These are phyloP conservation scores for Paramormyrops hopkinsi DNA, from an alignment of 2,797 vertebrate species.

Conservation along the genomic window DNA sequence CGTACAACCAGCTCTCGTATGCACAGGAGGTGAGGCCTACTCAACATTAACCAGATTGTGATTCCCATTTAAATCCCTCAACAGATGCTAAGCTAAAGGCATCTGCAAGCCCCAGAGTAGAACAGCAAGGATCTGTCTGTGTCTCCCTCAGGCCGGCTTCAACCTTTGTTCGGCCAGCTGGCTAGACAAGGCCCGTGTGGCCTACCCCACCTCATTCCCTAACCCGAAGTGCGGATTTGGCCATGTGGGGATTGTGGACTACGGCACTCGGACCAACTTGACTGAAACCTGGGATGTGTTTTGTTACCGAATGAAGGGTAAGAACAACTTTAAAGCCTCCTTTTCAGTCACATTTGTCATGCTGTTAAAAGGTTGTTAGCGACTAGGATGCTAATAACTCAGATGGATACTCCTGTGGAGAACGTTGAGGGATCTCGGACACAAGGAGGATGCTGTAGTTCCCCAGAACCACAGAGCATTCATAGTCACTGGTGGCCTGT, in stretches of 20 bases:
- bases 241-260: conserved; percentile 83
- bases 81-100: background rate
- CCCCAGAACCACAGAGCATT: background rate
- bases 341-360: background rate
- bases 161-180: conserved; percentile 82
- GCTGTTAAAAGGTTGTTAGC: background rate
- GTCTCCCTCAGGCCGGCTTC: conserved; percentile 64
- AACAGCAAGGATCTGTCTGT: background rate
- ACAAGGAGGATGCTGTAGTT: background rate
- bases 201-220: conserved; percentile 79
- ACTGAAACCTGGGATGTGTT: conserved; percentile 86
- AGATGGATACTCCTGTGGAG: background rate
- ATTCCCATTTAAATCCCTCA: background rate
- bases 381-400: background rate
- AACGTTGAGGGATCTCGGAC: background rate
- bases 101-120: background rate
- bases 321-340: conserved; percentile 15
- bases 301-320: conserved; percentile 88
- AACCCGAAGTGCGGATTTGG: conserved; percentile 77
- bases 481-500: background rate
- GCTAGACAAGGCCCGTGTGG: conserved; percentile 68
- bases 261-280: conserved; percentile 67
- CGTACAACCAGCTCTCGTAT: conserved; percentile 76
- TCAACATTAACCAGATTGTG: background rate
- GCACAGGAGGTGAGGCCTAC: conserved; percentile 76